phyloP scores from a whole-genome alignment of 2,113 vertebrate species.

The Noctilio leporinus region DNA sequence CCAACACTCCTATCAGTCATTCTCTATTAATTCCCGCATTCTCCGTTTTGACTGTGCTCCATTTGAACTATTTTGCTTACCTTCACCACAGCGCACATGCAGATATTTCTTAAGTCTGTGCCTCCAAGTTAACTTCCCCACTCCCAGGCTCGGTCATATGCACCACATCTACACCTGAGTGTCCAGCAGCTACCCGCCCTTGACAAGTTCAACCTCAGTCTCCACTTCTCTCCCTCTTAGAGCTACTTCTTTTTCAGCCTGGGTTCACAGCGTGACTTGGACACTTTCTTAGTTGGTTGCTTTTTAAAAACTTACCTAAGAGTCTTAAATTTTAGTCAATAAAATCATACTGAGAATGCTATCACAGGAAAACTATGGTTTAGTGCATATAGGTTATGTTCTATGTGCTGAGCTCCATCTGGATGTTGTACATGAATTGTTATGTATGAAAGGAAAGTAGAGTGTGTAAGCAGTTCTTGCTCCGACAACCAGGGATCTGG shows the following conservation, averaged over 20 bases:
- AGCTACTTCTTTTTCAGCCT: neutral
- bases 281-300: neutral
- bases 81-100: neutral
- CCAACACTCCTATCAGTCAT: neutral
- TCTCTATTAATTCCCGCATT: neutral
- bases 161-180: neutral
- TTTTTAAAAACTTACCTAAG: neutral
- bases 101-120: neutral
- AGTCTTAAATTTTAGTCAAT: neutral
- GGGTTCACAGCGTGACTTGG: neutral
- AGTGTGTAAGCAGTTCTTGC: neutral
- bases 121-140: neutral
- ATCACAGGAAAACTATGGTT: neutral
- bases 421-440: neutral
- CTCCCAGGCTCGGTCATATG: neutral
- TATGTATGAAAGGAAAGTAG: slow-evolving; percentile 12
- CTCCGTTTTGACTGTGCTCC: neutral
- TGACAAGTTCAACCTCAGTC: neutral
- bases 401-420: neutral
- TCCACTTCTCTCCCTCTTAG: neutral
- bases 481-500: neutral
- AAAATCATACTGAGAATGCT: neutral
- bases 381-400: neutral
- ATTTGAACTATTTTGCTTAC: neutral
- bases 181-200: neutral